These are phyloP conservation scores for Periplaneta americana DNA, from an alignment of 1,140 invertebrate species.

Conservation along the genomic window DNA sequence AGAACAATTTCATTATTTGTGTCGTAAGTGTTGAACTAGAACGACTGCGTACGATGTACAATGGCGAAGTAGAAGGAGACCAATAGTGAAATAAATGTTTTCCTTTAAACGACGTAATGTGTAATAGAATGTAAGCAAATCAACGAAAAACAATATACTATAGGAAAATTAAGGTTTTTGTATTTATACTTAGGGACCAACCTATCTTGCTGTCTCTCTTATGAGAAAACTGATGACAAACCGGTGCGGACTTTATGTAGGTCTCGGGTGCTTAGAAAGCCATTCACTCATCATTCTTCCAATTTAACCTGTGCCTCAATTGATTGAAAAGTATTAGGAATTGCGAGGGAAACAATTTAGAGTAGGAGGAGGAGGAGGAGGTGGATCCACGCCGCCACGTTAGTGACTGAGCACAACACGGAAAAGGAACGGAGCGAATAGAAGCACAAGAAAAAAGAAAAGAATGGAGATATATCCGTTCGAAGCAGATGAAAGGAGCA, in stretches of 20 bases:
- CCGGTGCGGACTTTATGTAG: no score
- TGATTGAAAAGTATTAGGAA: background rate
- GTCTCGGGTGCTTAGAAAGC: no score
- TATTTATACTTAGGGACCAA: background rate
- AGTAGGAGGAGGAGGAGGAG: background rate
- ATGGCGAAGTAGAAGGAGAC: background rate
- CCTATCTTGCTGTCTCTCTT: background rate
- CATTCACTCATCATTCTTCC: conserved; percentile 7
- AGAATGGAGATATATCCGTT: conserved; percentile 11
- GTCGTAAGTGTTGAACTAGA: background rate
- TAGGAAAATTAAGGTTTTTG: background rate
- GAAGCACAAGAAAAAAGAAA: background rate
- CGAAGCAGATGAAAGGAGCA: background rate
- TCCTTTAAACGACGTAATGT: background rate
- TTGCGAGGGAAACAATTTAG: background rate
- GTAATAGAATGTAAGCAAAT: background rate
- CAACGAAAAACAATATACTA: background rate
- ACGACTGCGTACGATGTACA: background rate
- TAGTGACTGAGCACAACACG: background rate
- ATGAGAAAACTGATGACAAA: background rate
- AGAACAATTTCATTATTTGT: background rate
- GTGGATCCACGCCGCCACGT: background rate
- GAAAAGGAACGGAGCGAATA: background rate
- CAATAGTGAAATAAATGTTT: background rate
- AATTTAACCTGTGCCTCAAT: conserved; percentile 12